Evolutionary conservation across 2,797 vertebrate species (phyloP).

Genomic region (Glyptemys insculpta): DNA sequence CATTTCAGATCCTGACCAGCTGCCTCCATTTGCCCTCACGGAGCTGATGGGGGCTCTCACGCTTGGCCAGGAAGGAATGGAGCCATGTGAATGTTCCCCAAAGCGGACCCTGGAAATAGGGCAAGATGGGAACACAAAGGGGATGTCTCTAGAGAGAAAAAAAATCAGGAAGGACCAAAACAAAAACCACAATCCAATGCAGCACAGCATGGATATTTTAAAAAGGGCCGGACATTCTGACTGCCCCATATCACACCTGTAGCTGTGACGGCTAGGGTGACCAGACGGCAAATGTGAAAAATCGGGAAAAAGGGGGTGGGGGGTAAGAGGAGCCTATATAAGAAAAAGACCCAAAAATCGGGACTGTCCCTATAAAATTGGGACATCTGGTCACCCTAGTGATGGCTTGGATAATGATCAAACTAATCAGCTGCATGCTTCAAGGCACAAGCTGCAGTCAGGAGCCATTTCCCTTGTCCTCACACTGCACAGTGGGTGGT

Average conservation of each 20-base stretch:
- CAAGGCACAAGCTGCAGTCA: neutral
- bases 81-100: neutral
- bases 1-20: neutral
- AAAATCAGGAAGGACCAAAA: neutral
- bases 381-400: no score
- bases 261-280: neutral
- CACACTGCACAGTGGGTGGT: neutral
- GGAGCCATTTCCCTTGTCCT: neutral
- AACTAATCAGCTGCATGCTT: neutral
- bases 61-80: neutral
- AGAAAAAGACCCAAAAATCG: no score
- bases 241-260: neutral
- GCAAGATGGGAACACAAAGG: neutral
- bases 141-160: neutral
- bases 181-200: neutral
- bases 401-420: neutral
- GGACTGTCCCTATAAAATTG: no score
- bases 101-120: neutral
- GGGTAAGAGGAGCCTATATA: no score
- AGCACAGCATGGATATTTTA: no score
- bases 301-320: no score
- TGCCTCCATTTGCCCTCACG: neutral
- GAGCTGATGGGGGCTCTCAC: neutral
- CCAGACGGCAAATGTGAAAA: no score
- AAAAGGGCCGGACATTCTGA: neutral